phyloP scores from a whole-genome alignment of 1,140 invertebrate species.

The Heliconius melpomene region DNA sequence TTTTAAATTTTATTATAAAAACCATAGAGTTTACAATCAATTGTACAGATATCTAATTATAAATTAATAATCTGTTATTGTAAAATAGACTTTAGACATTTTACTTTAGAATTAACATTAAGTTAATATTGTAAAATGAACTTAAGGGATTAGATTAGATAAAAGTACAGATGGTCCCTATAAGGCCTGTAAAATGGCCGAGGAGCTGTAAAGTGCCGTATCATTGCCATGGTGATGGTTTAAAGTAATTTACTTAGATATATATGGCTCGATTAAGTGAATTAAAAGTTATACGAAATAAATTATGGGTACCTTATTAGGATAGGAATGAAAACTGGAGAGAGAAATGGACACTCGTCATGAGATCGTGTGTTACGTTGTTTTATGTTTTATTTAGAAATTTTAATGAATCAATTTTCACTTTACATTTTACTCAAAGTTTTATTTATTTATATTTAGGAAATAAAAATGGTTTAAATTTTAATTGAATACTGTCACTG shows the following conservation, averaged over 20 bases:
- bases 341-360: background rate
- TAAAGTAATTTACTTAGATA: slow-evolving; percentile 42
- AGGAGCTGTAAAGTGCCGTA: slow-evolving; percentile 40
- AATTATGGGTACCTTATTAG: slow-evolving; percentile 33
- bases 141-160: slow-evolving; percentile 45
- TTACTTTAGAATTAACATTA: slow-evolving; percentile 21
- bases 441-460: too few relatives aligned
- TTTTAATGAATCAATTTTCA: background rate
- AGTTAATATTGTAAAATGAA: slow-evolving; percentile 22
- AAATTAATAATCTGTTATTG: slow-evolving; percentile 22
- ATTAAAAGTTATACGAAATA: slow-evolving; percentile 39
- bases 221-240: slow-evolving; percentile 41
- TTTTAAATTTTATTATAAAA: slow-evolving; percentile 4
- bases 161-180: slow-evolving; percentile 43
- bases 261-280: slow-evolving; percentile 41
- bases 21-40: slow-evolving; percentile 23
- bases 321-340: background rate
- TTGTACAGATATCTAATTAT: slow-evolving; percentile 1
- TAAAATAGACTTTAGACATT: slow-evolving; percentile 22
- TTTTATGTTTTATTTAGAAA: background rate
- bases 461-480: too few relatives aligned
- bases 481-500: too few relatives aligned
- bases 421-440: too few relatives aligned
- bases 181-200: slow-evolving; percentile 43
- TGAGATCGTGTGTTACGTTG: background rate